These are phyloP conservation scores for Saguinus imperator DNA, from an alignment of 2,113 vertebrate genomes.

Conservation along the genomic window DNA sequence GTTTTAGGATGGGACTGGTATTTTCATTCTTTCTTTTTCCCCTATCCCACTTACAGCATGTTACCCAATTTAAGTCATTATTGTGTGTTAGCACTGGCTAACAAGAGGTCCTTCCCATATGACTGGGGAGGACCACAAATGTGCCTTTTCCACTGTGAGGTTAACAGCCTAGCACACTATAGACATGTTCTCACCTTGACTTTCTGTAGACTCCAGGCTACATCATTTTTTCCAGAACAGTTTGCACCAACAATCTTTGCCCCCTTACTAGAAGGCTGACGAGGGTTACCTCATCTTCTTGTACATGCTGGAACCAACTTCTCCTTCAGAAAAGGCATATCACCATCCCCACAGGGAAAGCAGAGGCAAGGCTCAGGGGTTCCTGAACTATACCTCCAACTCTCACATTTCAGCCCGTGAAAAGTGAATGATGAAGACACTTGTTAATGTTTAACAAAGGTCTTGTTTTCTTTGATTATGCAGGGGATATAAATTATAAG, in stretches of 20 bases:
- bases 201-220: accelerated
- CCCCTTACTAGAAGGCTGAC: neutral
- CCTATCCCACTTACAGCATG: neutral
- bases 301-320: neutral
- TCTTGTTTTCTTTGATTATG: neutral
- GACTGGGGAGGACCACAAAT: neutral
- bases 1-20: neutral
- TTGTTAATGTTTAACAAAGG: neutral
- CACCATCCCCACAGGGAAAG: neutral
- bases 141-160: neutral
- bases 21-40: neutral
- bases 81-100: neutral
- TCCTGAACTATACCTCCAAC: neutral
- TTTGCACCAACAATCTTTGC: neutral
- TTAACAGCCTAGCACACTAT: neutral
- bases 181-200: neutral
- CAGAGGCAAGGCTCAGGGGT: neutral
- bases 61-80: neutral
- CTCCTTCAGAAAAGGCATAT: neutral
- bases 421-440: neutral
- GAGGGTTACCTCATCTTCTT: neutral
- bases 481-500: neutral
- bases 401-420: neutral
- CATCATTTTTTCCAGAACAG: neutral
- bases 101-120: neutral